Percentiles rank a stretch among this genome's conserved stretches.
phyloP scores from a whole-genome alignment of 30 jellyfish, hydroid and myxozoan genomes.

The Hydractinia echinata region DNA sequence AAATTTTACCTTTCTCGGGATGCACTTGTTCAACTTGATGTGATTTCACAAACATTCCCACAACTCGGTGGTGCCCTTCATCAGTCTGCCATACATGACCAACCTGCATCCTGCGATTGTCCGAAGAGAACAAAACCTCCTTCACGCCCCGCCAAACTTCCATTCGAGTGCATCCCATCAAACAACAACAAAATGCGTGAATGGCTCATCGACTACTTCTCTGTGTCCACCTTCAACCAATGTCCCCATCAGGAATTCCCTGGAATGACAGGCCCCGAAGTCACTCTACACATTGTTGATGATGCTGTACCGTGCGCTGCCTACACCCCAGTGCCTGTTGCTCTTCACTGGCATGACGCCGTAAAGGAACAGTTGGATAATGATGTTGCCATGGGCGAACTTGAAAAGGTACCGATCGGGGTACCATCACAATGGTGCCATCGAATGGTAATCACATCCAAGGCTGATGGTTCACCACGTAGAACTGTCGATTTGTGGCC shows the following conservation, averaged over 20 bases:
- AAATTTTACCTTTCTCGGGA: too few relatives aligned
- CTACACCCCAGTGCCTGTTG: not conserved
- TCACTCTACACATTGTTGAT: not conserved
- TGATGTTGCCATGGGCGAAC: not conserved
- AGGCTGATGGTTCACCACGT: not conserved
- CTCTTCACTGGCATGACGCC: not conserved
- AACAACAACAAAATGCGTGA: slow-evolving; percentile 1
- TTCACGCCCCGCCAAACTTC: not conserved
- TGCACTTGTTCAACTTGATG: slow-evolving; percentile 8
- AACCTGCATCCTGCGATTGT: not conserved
- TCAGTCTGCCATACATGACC: not conserved
- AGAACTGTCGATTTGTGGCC: not conserved
- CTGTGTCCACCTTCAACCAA: not conserved
- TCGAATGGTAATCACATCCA: not conserved
- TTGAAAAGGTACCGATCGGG: slow-evolving; percentile 1
- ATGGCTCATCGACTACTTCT: slow-evolving; percentile 2
- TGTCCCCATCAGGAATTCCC: not conserved
- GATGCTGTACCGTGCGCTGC: not conserved
- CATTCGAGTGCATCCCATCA: not conserved
- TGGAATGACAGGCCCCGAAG: not conserved
- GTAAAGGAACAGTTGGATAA: not conserved
- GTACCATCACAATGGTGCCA: not conserved
- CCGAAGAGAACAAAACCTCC: not conserved
- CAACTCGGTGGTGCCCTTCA: slow-evolving; percentile 4
- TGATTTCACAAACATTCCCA: not conserved